Conservation (phyloP, 2,113 vertebrate species). For the Sander lucioperca region DNA sequence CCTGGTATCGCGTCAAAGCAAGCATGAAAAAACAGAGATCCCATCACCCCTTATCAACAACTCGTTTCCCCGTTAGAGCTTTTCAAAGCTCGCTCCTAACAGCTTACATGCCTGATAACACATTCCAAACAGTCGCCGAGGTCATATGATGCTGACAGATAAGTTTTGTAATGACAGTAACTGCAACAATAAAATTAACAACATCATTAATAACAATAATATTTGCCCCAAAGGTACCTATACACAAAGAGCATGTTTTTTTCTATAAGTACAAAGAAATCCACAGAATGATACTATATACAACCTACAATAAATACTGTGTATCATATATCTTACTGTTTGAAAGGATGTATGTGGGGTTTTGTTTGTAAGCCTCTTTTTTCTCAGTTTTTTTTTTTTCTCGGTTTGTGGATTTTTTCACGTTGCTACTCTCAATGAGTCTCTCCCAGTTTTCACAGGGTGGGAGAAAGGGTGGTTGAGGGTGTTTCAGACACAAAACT, state of each 20-base stretch:
- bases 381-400: slow-evolving; percentile 63
- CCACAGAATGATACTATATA: slow-evolving; percentile 89
- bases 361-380: slow-evolving; percentile 66
- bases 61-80: slow-evolving; percentile 42
- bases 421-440: slow-evolving; percentile 69
- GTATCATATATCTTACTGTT: slow-evolving; percentile 84
- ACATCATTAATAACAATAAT: slow-evolving; percentile 81
- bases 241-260: slow-evolving; percentile 85
- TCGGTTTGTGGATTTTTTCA: slow-evolving; percentile 64
- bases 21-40: slow-evolving; percentile 58
- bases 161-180: slow-evolving; percentile 78
- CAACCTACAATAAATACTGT: slow-evolving; percentile 95
- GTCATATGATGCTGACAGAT: slow-evolving; percentile 60
- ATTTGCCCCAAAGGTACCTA: slow-evolving; percentile 85
- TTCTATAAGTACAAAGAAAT: slow-evolving; percentile 87
- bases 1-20: slow-evolving; percentile 54
- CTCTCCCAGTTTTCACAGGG: slow-evolving; percentile 72
- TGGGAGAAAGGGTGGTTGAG: slow-evolving; percentile 8
- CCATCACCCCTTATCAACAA: slow-evolving; percentile 56
- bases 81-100: slow-evolving; percentile 33
- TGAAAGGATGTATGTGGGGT: slow-evolving; percentile 69
- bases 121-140: slow-evolving; percentile 66
- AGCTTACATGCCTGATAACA: slow-evolving; percentile 61
- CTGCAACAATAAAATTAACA: slow-evolving; percentile 84
- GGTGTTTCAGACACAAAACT: slow-evolving; percentile 54